Evolutionary conservation across 2,797 vertebrate species (phyloP), one percentile per base, ranked within the genome.

Genomic region (Thripadectes ignobilis): DNA sequence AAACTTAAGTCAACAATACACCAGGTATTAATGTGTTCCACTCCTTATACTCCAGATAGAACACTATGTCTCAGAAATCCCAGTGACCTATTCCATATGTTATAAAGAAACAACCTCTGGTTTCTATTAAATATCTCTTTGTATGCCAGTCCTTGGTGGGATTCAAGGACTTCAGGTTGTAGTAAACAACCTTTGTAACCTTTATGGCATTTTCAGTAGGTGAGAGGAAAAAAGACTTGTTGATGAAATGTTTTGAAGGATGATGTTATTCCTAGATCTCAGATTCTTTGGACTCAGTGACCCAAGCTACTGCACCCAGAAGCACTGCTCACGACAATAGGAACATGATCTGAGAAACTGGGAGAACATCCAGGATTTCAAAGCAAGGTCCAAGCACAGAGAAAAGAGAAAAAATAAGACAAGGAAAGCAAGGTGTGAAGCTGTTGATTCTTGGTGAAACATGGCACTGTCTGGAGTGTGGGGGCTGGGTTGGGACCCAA

Each of bases 381-480:
- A 80, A 72, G 26, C 58, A 77, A 61, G 18, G 4, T 16, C 13
- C 41, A 71, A 61, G 23, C 38, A 72, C 13, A 34, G n/a, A 62
- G 61, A 66, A 85, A 62, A 49, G 85, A 54, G 29, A 45, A 92
- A 87, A 52, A 7, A 2, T 7, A 55, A n/a, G 27, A 32, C 32
- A 82, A 36, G n/a, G 38, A 93, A 79, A 81, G 30, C 9, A 23
- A 78, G 58, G 41, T 0, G 0, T 48, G 41, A 82, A 80, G n/a
- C 32, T 67, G 29, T 22, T 82, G 59, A 20, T 17, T 77, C 46
- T 26, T n/a, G 24, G 85, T 1, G 11, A 78, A 76, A 86, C 4
- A 2, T 0, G 0, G 18, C 0, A 0, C 62, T 72, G 17, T 63
- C 36, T 89, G 15, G 36, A 41, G 38, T 1, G 4, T 34, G 73